Conservation (phyloP, 2,797 vertebrate genomes). For the Anniella stebbinsi region DNA sequence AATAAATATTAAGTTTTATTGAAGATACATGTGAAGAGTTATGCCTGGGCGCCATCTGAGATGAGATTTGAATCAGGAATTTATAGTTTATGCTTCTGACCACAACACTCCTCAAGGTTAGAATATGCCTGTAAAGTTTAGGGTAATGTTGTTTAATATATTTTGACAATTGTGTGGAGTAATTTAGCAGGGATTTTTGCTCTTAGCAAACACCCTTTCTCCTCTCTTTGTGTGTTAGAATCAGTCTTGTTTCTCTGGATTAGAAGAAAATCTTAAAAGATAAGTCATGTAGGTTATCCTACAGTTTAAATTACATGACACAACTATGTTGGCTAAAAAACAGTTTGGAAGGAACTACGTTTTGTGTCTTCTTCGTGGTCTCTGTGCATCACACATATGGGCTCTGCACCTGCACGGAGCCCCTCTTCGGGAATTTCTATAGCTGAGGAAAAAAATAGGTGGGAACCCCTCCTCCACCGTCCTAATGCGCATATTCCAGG, state of each 20-base stretch:
- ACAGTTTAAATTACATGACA: background rate
- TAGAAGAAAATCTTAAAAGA: background rate
- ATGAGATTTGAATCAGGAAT: background rate
- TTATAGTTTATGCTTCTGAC: background rate
- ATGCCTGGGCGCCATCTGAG: background rate
- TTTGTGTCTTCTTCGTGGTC: no score
- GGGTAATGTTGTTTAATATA: background rate
- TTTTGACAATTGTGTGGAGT: background rate
- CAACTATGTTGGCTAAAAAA: background rate
- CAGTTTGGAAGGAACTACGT: background rate
- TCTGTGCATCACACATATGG: no score
- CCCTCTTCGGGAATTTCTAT: no score
- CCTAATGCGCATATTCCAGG: no score
- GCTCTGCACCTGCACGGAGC: no score
- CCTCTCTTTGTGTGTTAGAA: background rate
- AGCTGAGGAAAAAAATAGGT: no score
- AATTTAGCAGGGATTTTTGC: background rate
- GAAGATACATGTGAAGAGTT: slow-evolving; percentile 1
- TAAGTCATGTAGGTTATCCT: background rate
- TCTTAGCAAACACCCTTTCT: background rate
- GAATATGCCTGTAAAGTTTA: background rate
- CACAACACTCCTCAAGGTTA: background rate
- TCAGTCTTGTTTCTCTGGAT: background rate
- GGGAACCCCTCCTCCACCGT: no score
- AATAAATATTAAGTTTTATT: background rate